Evolutionary conservation across 2,888 invertebrate genomes (phyloP), one percentile per base, ranked within the genome.

Genomic region (Apotomis capreana): DNA sequence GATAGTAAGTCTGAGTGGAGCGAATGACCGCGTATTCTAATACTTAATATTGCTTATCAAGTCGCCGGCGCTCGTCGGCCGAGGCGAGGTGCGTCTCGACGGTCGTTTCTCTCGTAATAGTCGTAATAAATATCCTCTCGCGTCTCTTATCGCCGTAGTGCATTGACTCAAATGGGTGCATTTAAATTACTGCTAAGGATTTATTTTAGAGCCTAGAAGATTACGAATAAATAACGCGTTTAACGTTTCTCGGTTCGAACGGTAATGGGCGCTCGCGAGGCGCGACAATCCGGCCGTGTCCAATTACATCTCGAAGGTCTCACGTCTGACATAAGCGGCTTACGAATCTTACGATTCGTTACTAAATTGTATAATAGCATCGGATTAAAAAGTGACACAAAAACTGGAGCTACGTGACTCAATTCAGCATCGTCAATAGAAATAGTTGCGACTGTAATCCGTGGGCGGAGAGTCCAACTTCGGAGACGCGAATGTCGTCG

Each of bases 371-470:
- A 52, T 67, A 67, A 51, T 51, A 57, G 67, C 55, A 55, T 69
- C 54, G 13, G 61, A 51, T 71, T 54, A 71, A 70, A 70, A 69
- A 10, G 6, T 3, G 5, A 3, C 26, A 71, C 67, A 71, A 71
- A 68, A 70, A 69, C 55, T 46, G 6, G n/a, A 10, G 58, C 15
- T 58, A 71, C 67, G 71, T 71, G 71, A 71, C 71, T 68, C 57
- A 44, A 62, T 54, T 40, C 12, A 15, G 68, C 36, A 44, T 61
- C 61, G 61, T 13, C 61, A 57, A 26, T 51, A 3, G 60, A 15
- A 51, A 46, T 36, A 65, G 44, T 57, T 3, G 57, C 44, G 37
- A 57, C 65, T 67, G 36, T 60, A 55, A 55, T 5, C n/a, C 54
- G 13, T 49, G 5, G 55, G 15, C 51, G 15, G 10, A 58, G 44